phyloP scores from a whole-genome alignment of 1,140 invertebrate genomes.

The Anastrepha ludens region DNA sequence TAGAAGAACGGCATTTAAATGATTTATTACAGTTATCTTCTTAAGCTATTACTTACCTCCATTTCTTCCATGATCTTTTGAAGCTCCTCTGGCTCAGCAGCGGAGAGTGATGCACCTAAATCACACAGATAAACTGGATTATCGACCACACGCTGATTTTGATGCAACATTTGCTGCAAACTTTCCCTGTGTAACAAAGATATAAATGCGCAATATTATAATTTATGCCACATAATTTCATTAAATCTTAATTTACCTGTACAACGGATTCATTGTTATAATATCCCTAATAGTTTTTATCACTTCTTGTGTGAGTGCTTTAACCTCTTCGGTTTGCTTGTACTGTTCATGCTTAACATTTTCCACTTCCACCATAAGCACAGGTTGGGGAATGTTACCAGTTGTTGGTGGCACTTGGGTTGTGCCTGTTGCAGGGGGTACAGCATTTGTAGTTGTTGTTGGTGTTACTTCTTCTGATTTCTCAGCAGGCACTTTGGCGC shows the following conservation, averaged over 20 bases:
- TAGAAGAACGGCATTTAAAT: neutral
- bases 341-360: constrained; percentile 94
- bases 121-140: constrained; percentile 99
- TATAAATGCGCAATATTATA: constrained; percentile 34
- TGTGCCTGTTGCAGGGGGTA: neutral
- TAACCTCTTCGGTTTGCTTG: constrained; percentile 94
- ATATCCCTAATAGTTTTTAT: constrained; percentile 99
- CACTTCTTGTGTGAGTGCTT: constrained; percentile 96
- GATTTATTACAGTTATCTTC: too few relatives aligned
- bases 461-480: constrained; percentile 74
- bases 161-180: constrained; percentile 95
- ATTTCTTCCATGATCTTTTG: constrained; percentile 97
- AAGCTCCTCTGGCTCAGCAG: constrained; percentile 92
- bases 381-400: constrained; percentile 64
- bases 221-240: neutral
- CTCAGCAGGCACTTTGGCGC: neutral
- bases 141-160: constrained; percentile 95
- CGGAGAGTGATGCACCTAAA: constrained; percentile 95
- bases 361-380: constrained; percentile 96
- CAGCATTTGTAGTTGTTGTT: constrained; percentile 37
- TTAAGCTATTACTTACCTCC: constrained; percentile 77
- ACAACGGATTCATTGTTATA: constrained; percentile 95
- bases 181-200: constrained; percentile 79
- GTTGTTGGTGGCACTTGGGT: neutral
- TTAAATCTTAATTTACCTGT: constrained; percentile 76